Percentiles rank a stretch among this genome's conserved stretches.
These are phyloP conservation scores for Xestia ashworthii DNA, from an alignment of 2,888 invertebrate species.

Conservation along the genomic window DNA sequence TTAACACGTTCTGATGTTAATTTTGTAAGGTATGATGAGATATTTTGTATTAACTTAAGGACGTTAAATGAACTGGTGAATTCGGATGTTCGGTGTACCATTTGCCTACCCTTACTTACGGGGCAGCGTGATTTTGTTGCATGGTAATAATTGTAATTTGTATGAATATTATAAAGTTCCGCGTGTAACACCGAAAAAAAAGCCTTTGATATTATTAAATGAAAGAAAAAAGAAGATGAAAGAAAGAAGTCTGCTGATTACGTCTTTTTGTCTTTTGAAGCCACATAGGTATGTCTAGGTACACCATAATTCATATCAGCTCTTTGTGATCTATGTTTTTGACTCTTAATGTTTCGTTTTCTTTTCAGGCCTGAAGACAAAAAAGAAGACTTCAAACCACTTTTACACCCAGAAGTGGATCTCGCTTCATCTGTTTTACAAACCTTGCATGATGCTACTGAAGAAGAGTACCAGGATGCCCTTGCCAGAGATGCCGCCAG, in stretches of 20 bases:
- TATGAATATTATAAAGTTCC: not conserved
- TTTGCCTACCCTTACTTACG: not conserved
- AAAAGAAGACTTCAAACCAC: constrained; percentile 79
- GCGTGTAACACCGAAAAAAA: not conserved
- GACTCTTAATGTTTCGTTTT: not conserved
- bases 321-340: not conserved
- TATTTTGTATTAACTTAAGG: not conserved
- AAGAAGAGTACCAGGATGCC: constrained; percentile 85
- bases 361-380: constrained; percentile 71
- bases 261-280: not conserved
- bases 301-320: not conserved
- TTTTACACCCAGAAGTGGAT: constrained; percentile 85
- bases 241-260: not conserved
- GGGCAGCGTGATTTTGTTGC: not conserved
- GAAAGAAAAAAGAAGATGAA: no score
- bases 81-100: not conserved
- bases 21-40: constrained; percentile 68
- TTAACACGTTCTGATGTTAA: constrained; percentile 72
- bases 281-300: not conserved
- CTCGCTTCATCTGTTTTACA: constrained; percentile 85
- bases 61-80: not conserved
- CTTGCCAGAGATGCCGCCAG: constrained; percentile 83
- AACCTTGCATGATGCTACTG: constrained; percentile 83
- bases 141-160: not conserved
- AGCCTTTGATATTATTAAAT: not conserved